Base-by-base conservation (phyloP, 92 coral and sea anemone species). In the Ricordea florida region DNA sequence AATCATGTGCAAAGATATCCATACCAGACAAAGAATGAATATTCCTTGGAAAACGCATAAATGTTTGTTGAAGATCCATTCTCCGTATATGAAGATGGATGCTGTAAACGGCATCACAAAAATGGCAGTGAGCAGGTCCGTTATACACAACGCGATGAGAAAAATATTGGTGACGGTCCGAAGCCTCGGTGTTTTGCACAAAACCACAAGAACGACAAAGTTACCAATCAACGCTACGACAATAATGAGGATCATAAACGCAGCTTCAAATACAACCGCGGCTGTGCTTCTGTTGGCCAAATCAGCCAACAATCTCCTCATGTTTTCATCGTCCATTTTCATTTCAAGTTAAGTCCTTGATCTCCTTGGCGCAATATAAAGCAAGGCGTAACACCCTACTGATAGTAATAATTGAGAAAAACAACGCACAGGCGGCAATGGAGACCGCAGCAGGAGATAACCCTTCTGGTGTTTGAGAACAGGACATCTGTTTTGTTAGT, bases 61-160 rank as follows among this genome's bases (percentile, higher is more conserved):
- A 16, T 21, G 26, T 1, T 57, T 50, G 5, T 58, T 36, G 57
- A 65, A 83, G 1, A 58, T 8, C 89, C 89, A 83, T 20, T 49
- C 36, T 2, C 89, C 83, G 35, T 56, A 34, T 14, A 53, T 27
- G 7, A 71, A 53, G 27, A 56, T 63, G 5, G 70, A 63, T 1
- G 70, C 69, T 6, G 88, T 74, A 29, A 78, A 66, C 0, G 89
- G 89, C 83, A 83, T 83, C 10, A 48, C 89, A 16, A 83, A 14
- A 14, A 30, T 33, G n/a, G 89, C 62, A 24, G 69, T 72, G 7
- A 83, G 44, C 9, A 83, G 48, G 38, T 83, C 89, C 0, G 83
- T 55, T 6, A 83, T 32, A 8, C 83, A 68, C 5, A 83, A 64
- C 14, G 76, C 66, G 10, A 69, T 65, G 15, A 83, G 29, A 23